Evolutionary conservation across 37 sponge, comb jelly and placozoan genomes (phyloP), one percentile per base, ranked within the genome.

Genomic region (Theonella swinhoei): DNA sequence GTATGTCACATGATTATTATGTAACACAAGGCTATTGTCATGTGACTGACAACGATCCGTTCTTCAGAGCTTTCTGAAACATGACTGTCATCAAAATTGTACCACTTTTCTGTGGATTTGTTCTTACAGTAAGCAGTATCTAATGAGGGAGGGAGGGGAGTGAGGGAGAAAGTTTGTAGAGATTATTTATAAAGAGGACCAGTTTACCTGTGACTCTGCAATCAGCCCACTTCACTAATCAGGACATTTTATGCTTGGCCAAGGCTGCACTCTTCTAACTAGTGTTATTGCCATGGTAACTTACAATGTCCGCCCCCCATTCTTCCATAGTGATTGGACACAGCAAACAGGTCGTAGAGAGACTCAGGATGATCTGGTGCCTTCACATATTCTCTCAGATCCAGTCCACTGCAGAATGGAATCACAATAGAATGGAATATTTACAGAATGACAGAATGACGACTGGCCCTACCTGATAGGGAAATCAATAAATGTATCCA

Each of bases 291-390:
- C n/a, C n/a, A n/a, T n/a, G 14, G 14, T 14, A 64, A 80, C 92
- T 87, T 83, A 94, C 95, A 98, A 75, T 98, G 99, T 28, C 99
- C 99, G 4, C 99, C 99, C 8, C 99, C 99, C 88, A 98, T 64
- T 25, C 99, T 96, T 31, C 99, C 99, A 86, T 81, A 98, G 80
- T 98, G 99, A 63, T 98, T 98, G 30, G 91, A 94, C 23, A 98
- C 91, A 40, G 95, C 99, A 82, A 79, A 91, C 77, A 98, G 75
- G 68, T 98, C 92, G 72, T 95, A 98, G 36, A 91, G 17, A 2
- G 89, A 80, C 62, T 69, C 36, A 59, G 75, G 83, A 4, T 83
- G 76, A 36, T 83, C 78, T 3, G 70, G 58, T 47, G 74, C 58
- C 3, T 83, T 43, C 24, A 88, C 41, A 64, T 67, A 79, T 5